phyloP scores from a whole-genome alignment of 2,888 invertebrate genomes.

The Caenorhabditis japonica region DNA sequence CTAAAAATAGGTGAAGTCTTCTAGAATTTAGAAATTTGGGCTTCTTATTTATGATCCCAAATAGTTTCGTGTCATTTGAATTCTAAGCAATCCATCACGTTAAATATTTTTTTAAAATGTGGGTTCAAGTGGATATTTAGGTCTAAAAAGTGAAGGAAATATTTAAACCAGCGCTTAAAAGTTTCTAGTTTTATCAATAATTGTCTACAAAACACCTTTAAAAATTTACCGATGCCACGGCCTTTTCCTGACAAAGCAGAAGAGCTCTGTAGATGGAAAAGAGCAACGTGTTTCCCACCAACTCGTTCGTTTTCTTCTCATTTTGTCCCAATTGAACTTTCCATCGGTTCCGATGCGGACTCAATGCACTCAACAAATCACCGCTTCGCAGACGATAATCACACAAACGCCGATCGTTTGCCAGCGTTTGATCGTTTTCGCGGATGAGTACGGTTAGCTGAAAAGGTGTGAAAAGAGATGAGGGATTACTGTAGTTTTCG shows the following conservation, averaged over 20 bases:
- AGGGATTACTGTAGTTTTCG: too few species aligned
- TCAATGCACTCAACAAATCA: constrained; percentile 31
- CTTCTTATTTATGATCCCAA: too few species aligned
- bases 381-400: constrained; percentile 54
- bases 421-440: constrained; percentile 49
- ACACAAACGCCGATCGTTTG: constrained; percentile 47
- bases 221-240: constrained; percentile 21
- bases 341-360: constrained; percentile 48
- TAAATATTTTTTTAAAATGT: too few species aligned
- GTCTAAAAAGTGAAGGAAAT: too few species aligned
- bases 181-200: too few species aligned
- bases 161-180: too few species aligned
- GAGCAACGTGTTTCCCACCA: constrained; percentile 46
- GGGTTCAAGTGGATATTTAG: too few species aligned
- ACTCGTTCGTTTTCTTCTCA: constrained; percentile 29
- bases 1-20: too few species aligned
- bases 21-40: too few species aligned
- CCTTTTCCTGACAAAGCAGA: constrained; percentile 29
- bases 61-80: too few species aligned
- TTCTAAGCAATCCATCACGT: too few species aligned
- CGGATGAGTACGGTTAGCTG: constrained; percentile 35
- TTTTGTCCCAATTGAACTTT: constrained; percentile 20
- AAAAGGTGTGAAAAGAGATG: too few species aligned
- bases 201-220: not conserved
- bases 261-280: constrained; percentile 33